phyloP scores from a whole-genome alignment of 2,113 vertebrate genomes.

The Hystrix cristata region DNA sequence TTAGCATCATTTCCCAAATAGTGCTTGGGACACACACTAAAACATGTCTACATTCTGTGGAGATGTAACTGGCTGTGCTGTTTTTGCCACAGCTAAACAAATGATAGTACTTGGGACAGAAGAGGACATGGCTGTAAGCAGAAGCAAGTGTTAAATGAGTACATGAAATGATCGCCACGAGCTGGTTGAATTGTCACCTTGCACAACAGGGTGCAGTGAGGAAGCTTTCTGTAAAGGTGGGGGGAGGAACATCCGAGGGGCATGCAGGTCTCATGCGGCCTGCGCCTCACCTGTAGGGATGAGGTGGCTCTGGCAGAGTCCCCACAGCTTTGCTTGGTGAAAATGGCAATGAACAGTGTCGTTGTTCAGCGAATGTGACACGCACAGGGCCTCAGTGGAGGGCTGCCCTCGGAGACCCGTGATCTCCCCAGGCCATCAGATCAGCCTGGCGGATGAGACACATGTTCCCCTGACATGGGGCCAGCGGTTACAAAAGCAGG shows the following conservation, averaged over 20 bases:
- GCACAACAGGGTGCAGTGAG: too few relatives aligned
- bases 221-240: background rate
- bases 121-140: background rate
- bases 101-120: background rate
- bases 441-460: background rate
- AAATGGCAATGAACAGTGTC: background rate
- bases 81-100: background rate
- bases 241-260: accelerated
- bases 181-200: background rate
- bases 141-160: background rate
- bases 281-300: too few relatives aligned
- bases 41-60: background rate
- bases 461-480: background rate
- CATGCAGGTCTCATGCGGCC: too few relatives aligned
- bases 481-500: accelerated
- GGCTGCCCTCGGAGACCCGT: background rate
- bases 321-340: background rate
- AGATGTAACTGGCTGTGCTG: background rate
- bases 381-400: background rate
- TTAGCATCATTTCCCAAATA: background rate
- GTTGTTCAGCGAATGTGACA: background rate
- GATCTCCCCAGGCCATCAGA: background rate
- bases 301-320: background rate
- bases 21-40: background rate
- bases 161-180: background rate